phyloP scores from a whole-genome alignment of 2,113 vertebrate genomes.

The Nibea albiflora region DNA sequence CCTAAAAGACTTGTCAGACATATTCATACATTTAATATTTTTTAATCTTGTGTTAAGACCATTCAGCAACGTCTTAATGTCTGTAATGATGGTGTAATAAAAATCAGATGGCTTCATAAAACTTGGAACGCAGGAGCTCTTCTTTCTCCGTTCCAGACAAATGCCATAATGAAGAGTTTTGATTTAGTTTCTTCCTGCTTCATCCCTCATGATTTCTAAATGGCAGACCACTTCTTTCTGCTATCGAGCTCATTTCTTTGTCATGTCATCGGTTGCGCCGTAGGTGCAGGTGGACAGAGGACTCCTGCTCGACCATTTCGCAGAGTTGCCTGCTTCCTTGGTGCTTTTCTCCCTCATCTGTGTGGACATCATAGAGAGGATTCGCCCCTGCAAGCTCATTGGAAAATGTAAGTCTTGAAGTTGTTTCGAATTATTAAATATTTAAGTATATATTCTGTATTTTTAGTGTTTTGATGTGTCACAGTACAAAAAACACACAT shows the following conservation, averaged over 20 bases:
- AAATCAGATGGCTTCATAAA: constrained; percentile 52
- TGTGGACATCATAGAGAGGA: constrained; percentile 86
- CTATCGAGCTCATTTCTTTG: neutral
- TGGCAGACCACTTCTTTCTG: neutral
- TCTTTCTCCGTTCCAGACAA: constrained; percentile 22
- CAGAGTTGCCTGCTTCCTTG: constrained; percentile 86
- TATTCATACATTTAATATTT: constrained; percentile 19
- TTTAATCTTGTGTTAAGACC: constrained; percentile 10
- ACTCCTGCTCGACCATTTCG: constrained; percentile 60
- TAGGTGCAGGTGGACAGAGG: constrained; percentile 79
- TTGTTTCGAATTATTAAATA: too few relatives aligned
- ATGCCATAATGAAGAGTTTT: constrained; percentile 16
- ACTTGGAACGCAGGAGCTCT: neutral
- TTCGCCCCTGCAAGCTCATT: constrained; percentile 81
- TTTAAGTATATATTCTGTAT: neutral
- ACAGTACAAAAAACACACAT: neutral
- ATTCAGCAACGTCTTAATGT: constrained; percentile 23
- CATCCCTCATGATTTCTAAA: constrained; percentile 17
- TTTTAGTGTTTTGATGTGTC: neutral
- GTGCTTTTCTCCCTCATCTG: constrained; percentile 84
- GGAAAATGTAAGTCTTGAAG: constrained; percentile 72
- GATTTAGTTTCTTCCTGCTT: constrained; percentile 12
- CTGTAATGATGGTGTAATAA: constrained; percentile 31
- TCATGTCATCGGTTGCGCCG: neutral
- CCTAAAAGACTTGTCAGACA: constrained; percentile 3